These are phyloP conservation scores for Chiroxiphia lanceolata DNA, from an alignment of 2,797 vertebrate genomes.

Conservation along the genomic window DNA sequence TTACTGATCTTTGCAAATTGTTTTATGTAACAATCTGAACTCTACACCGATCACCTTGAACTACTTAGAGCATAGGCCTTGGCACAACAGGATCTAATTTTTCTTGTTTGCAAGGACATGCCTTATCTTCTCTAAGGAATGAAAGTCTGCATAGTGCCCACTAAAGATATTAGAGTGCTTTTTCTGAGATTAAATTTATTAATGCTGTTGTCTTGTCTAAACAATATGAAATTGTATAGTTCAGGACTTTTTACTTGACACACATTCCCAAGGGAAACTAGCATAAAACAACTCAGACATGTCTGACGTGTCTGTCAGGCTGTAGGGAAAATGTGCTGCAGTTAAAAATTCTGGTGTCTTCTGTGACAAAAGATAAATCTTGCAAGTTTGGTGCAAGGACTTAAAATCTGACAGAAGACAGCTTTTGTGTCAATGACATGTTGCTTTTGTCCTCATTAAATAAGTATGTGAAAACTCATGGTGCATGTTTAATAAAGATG, in stretches of 20 bases:
- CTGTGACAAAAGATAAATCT: neutral
- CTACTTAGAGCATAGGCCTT: conserved; percentile 21
- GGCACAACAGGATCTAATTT: conserved; percentile 35
- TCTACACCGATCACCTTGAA: conserved; percentile 46
- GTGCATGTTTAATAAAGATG: neutral
- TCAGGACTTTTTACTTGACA: conserved; percentile 8
- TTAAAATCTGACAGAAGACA: neutral
- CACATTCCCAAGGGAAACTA: conserved; percentile 22
- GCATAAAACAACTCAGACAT: neutral
- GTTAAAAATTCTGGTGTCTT: conserved; percentile 6
- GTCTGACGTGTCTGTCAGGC: conserved; percentile 4
- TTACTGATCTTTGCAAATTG: conserved; percentile 24
- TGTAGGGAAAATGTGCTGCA: neutral
- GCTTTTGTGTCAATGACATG: neutral
- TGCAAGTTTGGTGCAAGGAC: neutral
- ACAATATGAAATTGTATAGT: neutral
- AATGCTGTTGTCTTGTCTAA: neutral
- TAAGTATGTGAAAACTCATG: neutral
- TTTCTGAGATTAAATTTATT: conserved; percentile 27
- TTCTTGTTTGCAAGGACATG: conserved; percentile 44
- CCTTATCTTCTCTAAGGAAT: conserved; percentile 26
- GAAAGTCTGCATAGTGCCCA: neutral
- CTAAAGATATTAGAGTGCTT: conserved; percentile 41
- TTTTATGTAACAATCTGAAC: conserved; percentile 29
- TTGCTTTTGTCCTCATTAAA: neutral